phyloP scores from a whole-genome alignment of 2,113 vertebrate species.

The Tringa solitaria region DNA sequence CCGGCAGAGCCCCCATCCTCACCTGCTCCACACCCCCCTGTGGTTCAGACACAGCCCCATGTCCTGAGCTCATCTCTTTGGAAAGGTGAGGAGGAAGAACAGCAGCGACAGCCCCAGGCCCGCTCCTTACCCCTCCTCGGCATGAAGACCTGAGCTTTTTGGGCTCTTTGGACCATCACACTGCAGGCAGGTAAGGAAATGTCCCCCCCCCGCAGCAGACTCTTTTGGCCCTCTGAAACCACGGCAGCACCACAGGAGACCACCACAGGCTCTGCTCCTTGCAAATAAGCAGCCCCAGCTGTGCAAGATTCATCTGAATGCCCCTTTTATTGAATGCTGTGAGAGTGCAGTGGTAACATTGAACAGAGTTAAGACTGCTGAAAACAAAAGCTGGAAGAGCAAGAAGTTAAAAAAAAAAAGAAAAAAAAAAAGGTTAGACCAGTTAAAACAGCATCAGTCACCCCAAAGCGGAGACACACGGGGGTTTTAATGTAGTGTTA shows the following conservation, averaged over 20 bases:
- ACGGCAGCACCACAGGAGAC: background rate
- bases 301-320: slow-evolving; percentile 41
- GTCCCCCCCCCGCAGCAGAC: too few species aligned
- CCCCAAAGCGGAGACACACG: background rate
- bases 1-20: accelerated
- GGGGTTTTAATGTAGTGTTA: slow-evolving; percentile 49
- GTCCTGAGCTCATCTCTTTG: background rate
- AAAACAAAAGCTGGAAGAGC: slow-evolving; percentile 68
- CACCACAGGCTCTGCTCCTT: background rate
- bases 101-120: background rate
- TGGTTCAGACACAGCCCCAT: background rate
- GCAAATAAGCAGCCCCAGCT: slow-evolving; percentile 42
- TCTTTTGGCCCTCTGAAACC: background rate
- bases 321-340: slow-evolving; percentile 67
- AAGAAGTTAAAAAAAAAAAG: background rate
- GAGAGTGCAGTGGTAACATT: slow-evolving; percentile 61
- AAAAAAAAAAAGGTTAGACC: slow-evolving; percentile 25
- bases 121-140: accelerated
- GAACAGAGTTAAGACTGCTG: slow-evolving; percentile 65
- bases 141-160: background rate
- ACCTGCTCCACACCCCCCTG: background rate
- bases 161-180: background rate
- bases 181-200: background rate
- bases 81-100: background rate
- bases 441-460: background rate